Base-by-base conservation (phyloP, 1,140 invertebrate genomes). In the Sycobia sp. region DNA sequence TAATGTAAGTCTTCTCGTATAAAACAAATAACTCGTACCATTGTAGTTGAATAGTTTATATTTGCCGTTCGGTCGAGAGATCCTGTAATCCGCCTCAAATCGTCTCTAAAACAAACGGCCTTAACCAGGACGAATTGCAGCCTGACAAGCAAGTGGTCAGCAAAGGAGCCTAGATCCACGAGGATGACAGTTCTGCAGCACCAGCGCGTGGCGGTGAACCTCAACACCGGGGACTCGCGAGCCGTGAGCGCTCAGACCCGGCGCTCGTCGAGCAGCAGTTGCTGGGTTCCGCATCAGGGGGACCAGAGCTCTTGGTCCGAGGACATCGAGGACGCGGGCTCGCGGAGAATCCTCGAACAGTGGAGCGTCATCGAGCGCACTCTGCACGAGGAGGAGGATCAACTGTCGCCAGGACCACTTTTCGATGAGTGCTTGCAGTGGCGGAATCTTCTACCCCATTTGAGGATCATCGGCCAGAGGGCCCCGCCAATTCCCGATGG, bases 351-450 rank as follows among this genome's bases (percentile, higher is more conserved):
- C 27, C 43, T 76, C 9, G 55, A 79, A 18, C 69, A 78, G 13
- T 82, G 80, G 80, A 34, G 68, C 8, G 64, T 71, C 11, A 54
- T 78, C 16, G 78, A 82, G 47, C 71, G 66, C 39, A 75, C 71
- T 50, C 65, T 82, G 1, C 80, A 75, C 13, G 71, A 76, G 16
- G 75, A 76, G 49, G 67, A 69, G 8, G 59, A 77, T 18, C 53
- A 64, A 18, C 25, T 70, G 4, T 65, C 2, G 46, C 64, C 4
- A 60, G 65, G 38, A 7, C n/a, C 27, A 20, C 22, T 69, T 49
- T 64, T 67, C 11, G 74, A 78, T 7, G 80, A 82, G 58, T 81
- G 78, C 56, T 22, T 67, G 49, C 79, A 81, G 55, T 81, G 80
- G 80, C 71, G 69, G 32, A 72, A 53, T 9, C 79, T 80, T 43